These are phyloP conservation scores for Hiodon alosoides DNA, from an alignment of 2,113 vertebrate genomes.

Conservation along the genomic window DNA sequence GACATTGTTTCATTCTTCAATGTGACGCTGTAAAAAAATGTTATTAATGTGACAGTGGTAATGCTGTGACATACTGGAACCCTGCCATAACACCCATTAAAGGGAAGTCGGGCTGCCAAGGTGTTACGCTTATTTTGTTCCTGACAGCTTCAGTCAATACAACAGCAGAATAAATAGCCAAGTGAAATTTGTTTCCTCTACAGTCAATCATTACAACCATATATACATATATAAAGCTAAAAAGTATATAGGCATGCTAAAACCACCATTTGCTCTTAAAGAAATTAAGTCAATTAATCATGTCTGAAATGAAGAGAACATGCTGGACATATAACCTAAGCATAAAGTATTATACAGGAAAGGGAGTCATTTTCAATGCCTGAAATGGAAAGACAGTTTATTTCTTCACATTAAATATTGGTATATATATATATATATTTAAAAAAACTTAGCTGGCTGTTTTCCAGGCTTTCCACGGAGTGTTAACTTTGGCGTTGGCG, in stretches of 20 bases:
- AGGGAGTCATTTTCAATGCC: conserved; percentile 71
- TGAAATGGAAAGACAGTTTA: conserved; percentile 74
- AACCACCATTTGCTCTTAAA: conserved; percentile 76
- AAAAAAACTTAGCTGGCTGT: conserved; percentile 42
- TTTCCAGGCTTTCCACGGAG: conserved; percentile 39
- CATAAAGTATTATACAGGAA: conserved; percentile 79
- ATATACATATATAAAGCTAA: conserved; percentile 64
- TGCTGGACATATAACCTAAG: conserved; percentile 64
- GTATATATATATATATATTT: conserved; percentile 70
- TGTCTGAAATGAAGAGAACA: conserved; percentile 58
- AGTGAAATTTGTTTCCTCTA: conserved; percentile 62
- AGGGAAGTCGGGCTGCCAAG: conserved; percentile 65
- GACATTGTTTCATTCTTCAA: background rate
- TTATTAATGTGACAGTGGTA: background rate
- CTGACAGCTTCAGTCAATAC: conserved; percentile 79
- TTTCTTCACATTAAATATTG: conserved; percentile 72
- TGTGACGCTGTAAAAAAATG: background rate
- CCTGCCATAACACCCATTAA: conserved; percentile 77
- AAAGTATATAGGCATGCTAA: conserved; percentile 79
- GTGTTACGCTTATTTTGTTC: conserved; percentile 72
- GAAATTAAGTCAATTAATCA: conserved; percentile 74
- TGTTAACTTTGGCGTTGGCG: conserved; percentile 80
- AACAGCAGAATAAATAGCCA: conserved; percentile 57
- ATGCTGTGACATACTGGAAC: conserved; percentile 49
- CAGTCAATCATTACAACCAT: too few species aligned